Conservation (phyloP, 2,797 vertebrate species). For the Sus cebifrons region DNA sequence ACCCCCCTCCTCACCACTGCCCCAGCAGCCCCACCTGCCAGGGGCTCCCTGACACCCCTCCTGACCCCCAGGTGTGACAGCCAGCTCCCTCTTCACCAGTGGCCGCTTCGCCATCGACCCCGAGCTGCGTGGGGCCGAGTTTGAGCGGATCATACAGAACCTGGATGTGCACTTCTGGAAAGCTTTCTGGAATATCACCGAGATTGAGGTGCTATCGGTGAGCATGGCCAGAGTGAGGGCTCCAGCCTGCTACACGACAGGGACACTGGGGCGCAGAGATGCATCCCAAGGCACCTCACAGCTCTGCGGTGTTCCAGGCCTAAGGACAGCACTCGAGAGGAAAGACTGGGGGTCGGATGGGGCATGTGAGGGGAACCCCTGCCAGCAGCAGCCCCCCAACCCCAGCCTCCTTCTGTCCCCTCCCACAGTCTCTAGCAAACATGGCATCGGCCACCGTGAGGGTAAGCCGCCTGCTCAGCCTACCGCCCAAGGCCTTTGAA, state of each 20-base stretch:
- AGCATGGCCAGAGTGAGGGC: constrained; percentile 73
- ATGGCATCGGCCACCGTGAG: constrained; percentile 95
- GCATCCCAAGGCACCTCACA: not conserved
- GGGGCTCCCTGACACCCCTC: not conserved
- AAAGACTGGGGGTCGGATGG: fast-evolving
- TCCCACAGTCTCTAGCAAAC: constrained; percentile 93
- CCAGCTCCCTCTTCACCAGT: constrained; percentile 95
- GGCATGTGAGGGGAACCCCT: not conserved
- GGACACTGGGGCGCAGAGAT: not conserved
- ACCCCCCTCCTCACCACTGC: not conserved
- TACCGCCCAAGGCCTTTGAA: constrained; percentile 93
- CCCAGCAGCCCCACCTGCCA: not conserved
- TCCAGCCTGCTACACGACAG: not conserved
- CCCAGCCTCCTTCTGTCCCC: not conserved
- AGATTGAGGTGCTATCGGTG: constrained; percentile 95
- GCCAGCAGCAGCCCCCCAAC: not conserved
- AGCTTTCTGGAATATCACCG: constrained; percentile 96
- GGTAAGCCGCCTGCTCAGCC: constrained; percentile 94
- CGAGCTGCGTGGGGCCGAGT: constrained; percentile 95
- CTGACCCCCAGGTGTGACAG: constrained; percentile 92
- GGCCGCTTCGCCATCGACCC: constrained; percentile 97
- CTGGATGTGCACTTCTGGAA: constrained; percentile 98
- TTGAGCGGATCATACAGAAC: constrained; percentile 96
- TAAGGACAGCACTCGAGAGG: not conserved
- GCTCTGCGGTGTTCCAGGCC: not conserved